These are phyloP conservation scores for Lerista edwardsae DNA, from an alignment of 2,797 vertebrate species.

Conservation along the genomic window DNA sequence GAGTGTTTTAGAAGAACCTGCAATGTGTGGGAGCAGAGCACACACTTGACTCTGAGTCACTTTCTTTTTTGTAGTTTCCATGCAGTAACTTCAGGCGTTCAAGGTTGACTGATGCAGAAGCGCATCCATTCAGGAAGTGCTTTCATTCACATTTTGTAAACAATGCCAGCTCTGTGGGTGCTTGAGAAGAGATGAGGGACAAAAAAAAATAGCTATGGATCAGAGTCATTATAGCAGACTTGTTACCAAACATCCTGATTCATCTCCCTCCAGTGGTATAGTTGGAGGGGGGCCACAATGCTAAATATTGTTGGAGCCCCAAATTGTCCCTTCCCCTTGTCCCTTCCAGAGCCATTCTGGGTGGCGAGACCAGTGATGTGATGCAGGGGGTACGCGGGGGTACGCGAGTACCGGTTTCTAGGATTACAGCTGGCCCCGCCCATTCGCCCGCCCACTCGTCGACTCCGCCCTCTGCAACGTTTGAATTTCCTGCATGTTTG, in stretches of 20 bases:
- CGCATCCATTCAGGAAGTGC: not conserved
- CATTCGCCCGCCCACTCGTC: too few species aligned
- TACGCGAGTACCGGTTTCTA: too few species aligned
- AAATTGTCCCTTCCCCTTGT: too few species aligned
- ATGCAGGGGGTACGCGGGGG: too few species aligned
- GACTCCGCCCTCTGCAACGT: too few species aligned
- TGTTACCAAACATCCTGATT: not conserved
- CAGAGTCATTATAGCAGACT: not conserved
- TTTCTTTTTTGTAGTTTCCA: not conserved
- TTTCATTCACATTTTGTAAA: not conserved
- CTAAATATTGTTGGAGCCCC: too few species aligned
- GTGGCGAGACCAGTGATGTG: too few species aligned
- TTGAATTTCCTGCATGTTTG: too few species aligned
- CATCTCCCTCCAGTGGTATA: too few species aligned
- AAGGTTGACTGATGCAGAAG: not conserved
- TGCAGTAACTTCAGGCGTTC: not conserved
- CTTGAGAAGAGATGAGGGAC: not conserved
- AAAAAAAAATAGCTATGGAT: not conserved
- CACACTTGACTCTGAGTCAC: not conserved
- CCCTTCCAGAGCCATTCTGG: too few species aligned
- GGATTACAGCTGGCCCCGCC: too few species aligned
- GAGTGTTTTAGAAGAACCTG: not conserved
- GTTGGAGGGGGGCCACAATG: too few species aligned
- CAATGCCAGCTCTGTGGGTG: not conserved
- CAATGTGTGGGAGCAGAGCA: not conserved